phyloP scores from a whole-genome alignment of 2,113 vertebrate species.

The Ictidomys tridecemlineatus region DNA sequence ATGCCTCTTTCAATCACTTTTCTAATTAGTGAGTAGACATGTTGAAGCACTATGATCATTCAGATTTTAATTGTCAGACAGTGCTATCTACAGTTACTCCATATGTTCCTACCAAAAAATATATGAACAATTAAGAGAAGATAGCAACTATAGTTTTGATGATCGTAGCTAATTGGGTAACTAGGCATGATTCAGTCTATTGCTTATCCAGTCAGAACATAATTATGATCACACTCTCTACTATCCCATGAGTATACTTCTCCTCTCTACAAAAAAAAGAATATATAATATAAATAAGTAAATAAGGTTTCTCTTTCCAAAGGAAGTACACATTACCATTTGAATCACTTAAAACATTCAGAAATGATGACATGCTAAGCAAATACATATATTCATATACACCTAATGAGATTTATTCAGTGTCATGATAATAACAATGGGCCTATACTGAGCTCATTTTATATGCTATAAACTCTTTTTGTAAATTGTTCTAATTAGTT shows the following conservation, averaged over 20 bases:
- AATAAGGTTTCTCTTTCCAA: slow-evolving; percentile 24
- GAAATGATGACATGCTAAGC: slow-evolving; percentile 5
- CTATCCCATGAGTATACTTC: background rate
- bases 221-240: slow-evolving; percentile 44
- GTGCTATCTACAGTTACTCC: background rate
- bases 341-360: slow-evolving; percentile 40
- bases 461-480: no score
- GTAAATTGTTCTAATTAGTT: no score
- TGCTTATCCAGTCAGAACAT: slow-evolving; percentile 53
- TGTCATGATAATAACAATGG: background rate
- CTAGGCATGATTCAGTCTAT: slow-evolving; percentile 11
- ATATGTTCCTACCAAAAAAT: slow-evolving; percentile 44
- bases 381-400: background rate
- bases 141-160: slow-evolving; percentile 50
- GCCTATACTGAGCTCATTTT: background rate
- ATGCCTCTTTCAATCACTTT: slow-evolving; percentile 48
- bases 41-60: slow-evolving; percentile 45
- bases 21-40: slow-evolving; percentile 28
- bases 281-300: background rate
- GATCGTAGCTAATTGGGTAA: slow-evolving; percentile 10
- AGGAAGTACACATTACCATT: slow-evolving; percentile 1
- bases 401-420: background rate
- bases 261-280: slow-evolving; percentile 10
- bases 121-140: slow-evolving; percentile 50
- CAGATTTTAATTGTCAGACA: slow-evolving; percentile 63